Evolutionary conservation across 2,888 invertebrate genomes (phyloP).

Genomic region (Metellina segmentata): DNA sequence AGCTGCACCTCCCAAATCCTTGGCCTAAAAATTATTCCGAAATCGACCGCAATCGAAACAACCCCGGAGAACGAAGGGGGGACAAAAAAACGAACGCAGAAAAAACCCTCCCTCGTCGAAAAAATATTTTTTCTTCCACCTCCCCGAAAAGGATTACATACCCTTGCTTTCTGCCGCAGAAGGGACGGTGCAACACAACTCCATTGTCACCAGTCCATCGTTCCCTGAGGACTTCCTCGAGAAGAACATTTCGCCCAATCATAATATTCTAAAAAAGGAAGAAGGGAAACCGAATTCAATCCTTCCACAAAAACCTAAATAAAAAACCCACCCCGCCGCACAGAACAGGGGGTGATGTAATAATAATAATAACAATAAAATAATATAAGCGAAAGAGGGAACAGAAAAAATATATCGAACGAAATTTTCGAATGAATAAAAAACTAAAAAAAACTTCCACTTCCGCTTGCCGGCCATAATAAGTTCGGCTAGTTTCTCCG

Average conservation of each 20-base stretch:
- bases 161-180: not conserved
- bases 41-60: slow-evolving; percentile 64
- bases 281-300: slow-evolving; percentile 24
- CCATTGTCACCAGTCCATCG: slow-evolving; percentile 36
- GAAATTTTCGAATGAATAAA: slow-evolving; percentile 42
- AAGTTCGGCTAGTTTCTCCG: slow-evolving; percentile 66
- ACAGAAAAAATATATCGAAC: slow-evolving; percentile 41
- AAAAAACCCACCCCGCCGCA: no score
- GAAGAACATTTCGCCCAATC: slow-evolving; percentile 57
- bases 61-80: not conserved
- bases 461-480: slow-evolving; percentile 64
- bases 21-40: slow-evolving; percentile 75
- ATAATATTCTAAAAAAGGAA: slow-evolving; percentile 43
- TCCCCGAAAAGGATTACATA: slow-evolving; percentile 67
- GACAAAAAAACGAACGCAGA: slow-evolving; percentile 22
- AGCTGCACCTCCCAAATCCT: slow-evolving; percentile 49
- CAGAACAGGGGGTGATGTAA: slow-evolving; percentile 11
- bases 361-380: slow-evolving; percentile 59
- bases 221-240: slow-evolving; percentile 54
- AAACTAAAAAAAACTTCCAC: slow-evolving; percentile 37
- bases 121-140: slow-evolving; percentile 7
- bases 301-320: slow-evolving; percentile 4
- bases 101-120: slow-evolving; percentile 18
- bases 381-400: slow-evolving; percentile 34
- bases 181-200: slow-evolving; percentile 15